These are phyloP conservation scores for Ferrisia virgata DNA, from an alignment of 2,888 invertebrate species.

Conservation along the genomic window DNA sequence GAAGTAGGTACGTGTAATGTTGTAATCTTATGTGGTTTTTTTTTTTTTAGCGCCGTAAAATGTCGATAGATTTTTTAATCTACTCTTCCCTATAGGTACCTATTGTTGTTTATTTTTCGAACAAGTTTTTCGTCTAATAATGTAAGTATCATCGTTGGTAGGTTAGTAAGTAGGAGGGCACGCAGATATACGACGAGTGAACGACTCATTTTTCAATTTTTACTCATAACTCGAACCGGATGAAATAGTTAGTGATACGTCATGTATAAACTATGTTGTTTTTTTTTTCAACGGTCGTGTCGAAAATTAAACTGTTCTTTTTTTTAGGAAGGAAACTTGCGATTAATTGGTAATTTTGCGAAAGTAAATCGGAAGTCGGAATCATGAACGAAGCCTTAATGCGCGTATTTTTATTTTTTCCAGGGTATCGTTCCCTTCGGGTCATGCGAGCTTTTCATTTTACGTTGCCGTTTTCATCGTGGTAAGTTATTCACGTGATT, in stretches of 20 bases:
- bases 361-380: not conserved
- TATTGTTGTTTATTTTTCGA: not conserved
- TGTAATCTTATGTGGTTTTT: too few relatives aligned
- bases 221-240: not conserved
- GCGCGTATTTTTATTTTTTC: slow-evolving; percentile 49
- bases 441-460: slow-evolving; percentile 88
- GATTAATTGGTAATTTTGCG: not conserved
- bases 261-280: not conserved
- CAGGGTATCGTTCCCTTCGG: slow-evolving; percentile 84
- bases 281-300: not conserved
- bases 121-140: not conserved
- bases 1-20: slow-evolving; percentile 28
- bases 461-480: slow-evolving; percentile 81
- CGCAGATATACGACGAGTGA: too few relatives aligned
- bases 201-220: not conserved
- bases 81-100: not conserved
- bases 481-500: slow-evolving; percentile 60
- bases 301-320: not conserved
- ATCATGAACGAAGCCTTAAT: not conserved
- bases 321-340: not conserved
- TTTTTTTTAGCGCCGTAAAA: too few relatives aligned
- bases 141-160: not conserved
- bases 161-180: too few relatives aligned
- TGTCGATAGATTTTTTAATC: too few relatives aligned
- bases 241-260: not conserved